Evolutionary conservation across 92 coral and sea anemone genomes (phyloP).

Genomic region (Heteractis magnifica): DNA sequence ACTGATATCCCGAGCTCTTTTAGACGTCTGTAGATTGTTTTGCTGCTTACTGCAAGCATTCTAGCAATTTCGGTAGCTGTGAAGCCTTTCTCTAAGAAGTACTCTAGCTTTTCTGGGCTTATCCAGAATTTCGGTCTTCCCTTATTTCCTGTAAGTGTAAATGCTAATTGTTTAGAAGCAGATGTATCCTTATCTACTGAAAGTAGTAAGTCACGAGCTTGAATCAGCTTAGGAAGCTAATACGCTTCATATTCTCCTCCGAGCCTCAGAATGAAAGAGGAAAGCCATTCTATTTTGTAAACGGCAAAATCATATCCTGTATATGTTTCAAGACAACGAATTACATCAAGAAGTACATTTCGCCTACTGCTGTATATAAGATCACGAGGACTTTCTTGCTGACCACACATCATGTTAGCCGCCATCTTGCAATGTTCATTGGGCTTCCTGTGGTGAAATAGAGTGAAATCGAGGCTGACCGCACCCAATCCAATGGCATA

Average conservation of each 20-base stretch:
- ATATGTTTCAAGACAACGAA: slow-evolving; percentile 2
- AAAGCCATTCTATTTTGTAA: slow-evolving; percentile 27
- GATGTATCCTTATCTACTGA: background rate
- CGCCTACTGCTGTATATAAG: too few species aligned
- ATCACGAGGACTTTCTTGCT: too few species aligned
- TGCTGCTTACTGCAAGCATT: slow-evolving; percentile 44
- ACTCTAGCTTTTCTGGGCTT: background rate
- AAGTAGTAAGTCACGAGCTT: slow-evolving; percentile 27
- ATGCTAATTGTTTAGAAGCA: background rate
- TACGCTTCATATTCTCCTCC: slow-evolving; percentile 29
- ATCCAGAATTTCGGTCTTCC: background rate
- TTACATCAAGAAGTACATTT: slow-evolving; percentile 4
- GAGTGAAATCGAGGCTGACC: too few species aligned
- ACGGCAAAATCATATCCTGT: slow-evolving; percentile 24
- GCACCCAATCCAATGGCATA: too few species aligned
- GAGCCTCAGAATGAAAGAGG: slow-evolving; percentile 22
- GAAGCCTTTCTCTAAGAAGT: slow-evolving; percentile 48
- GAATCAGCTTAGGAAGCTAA: slow-evolving; percentile 16
- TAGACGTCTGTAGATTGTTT: slow-evolving; percentile 65
- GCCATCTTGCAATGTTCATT: background rate
- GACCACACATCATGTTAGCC: too few species aligned
- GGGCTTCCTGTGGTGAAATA: background rate
- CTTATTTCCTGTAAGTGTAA: background rate
- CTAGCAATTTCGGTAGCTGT: slow-evolving; percentile 56
- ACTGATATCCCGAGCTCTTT: slow-evolving; percentile 45